Percentiles rank a stretch among this genome's conserved stretches.
These are phyloP conservation scores for Scaptomyza montana DNA, from an alignment of 1,140 invertebrate species.

Conservation along the genomic window DNA sequence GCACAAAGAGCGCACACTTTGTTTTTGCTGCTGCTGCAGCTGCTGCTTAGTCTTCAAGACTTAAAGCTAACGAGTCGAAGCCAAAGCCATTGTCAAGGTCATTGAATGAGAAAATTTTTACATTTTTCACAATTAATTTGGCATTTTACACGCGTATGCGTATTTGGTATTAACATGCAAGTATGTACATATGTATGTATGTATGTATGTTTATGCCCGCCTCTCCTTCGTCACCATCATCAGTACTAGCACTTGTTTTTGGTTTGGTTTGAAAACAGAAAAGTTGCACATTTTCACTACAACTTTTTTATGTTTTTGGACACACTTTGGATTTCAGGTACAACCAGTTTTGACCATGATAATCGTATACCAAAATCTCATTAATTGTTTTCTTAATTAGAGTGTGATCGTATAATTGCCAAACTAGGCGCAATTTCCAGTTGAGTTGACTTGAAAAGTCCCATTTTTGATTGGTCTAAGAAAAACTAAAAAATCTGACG, in stretches of 20 bases:
- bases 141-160: conserved; percentile 51
- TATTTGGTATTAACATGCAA: conserved; percentile 51
- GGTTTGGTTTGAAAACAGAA: conserved; percentile 25
- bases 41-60: conserved; percentile 11
- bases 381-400: conserved; percentile 39
- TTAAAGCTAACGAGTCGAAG: conserved; percentile 13
- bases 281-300: conserved; percentile 68
- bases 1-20: conserved; percentile 37
- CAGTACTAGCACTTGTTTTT: conserved; percentile 38
- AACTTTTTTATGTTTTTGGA: conserved; percentile 37
- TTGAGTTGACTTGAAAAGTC: background rate
- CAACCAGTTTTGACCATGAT: conserved; percentile 31
- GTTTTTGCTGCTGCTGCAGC: too few relatives aligned
- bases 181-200: conserved; percentile 27
- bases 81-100: conserved; percentile 74
- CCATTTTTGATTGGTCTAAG: background rate
- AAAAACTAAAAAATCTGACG: too few relatives aligned
- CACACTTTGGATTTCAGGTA: conserved; percentile 12
- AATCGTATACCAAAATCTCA: conserved; percentile 37
- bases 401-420: conserved; percentile 6
- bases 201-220: conserved; percentile 10
- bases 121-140: conserved; percentile 70
- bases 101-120: conserved; percentile 76
- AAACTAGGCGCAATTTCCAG: conserved; percentile 1
- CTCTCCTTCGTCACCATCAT: background rate